Evolutionary conservation across 2,797 vertebrate genomes (phyloP).

Genomic region (Graptemys geographica): DNA sequence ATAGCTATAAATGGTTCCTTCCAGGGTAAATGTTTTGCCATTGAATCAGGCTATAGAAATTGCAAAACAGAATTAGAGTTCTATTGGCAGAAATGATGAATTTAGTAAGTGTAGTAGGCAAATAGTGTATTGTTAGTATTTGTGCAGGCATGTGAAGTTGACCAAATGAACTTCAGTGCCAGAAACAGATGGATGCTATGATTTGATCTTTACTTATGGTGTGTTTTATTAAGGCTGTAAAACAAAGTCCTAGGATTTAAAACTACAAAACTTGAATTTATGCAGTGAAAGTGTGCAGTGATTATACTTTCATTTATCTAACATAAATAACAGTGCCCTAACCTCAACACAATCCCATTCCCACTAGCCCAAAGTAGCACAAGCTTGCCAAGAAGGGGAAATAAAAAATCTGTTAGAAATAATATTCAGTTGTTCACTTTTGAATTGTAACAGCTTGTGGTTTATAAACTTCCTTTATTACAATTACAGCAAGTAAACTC

Average conservation of each 20-base stretch:
- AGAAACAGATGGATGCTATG: slow-evolving; percentile 14
- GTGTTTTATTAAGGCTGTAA: slow-evolving; percentile 39
- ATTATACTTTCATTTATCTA: slow-evolving; percentile 6
- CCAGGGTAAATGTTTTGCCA: slow-evolving; percentile 5
- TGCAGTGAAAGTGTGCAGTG: not conserved
- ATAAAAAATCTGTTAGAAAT: slow-evolving; percentile 54
- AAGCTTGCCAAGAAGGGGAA: slow-evolving; percentile 47
- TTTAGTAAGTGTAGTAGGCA: not conserved
- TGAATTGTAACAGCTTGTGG: slow-evolving; percentile 69
- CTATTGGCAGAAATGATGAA: slow-evolving; percentile 33
- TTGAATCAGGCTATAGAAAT: slow-evolving; percentile 45
- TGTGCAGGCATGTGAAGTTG: slow-evolving; percentile 26
- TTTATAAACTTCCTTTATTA: slow-evolving; percentile 76
- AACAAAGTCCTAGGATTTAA: slow-evolving; percentile 51
- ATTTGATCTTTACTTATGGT: not conserved
- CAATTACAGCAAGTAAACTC: slow-evolving; percentile 74
- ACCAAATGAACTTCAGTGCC: slow-evolving; percentile 8
- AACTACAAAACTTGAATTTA: slow-evolving; percentile 33
- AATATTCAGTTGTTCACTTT: slow-evolving; percentile 69
- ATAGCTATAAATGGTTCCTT: slow-evolving; percentile 18
- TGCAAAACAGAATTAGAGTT: slow-evolving; percentile 52
- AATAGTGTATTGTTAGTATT: slow-evolving; percentile 12
- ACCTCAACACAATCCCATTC: slow-evolving; percentile 37
- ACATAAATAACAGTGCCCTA: slow-evolving; percentile 39
- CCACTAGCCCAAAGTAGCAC: slow-evolving; percentile 21